Evolutionary conservation across 2,888 invertebrate species (phyloP).

Genomic region (Ariolimax columbianus): DNA sequence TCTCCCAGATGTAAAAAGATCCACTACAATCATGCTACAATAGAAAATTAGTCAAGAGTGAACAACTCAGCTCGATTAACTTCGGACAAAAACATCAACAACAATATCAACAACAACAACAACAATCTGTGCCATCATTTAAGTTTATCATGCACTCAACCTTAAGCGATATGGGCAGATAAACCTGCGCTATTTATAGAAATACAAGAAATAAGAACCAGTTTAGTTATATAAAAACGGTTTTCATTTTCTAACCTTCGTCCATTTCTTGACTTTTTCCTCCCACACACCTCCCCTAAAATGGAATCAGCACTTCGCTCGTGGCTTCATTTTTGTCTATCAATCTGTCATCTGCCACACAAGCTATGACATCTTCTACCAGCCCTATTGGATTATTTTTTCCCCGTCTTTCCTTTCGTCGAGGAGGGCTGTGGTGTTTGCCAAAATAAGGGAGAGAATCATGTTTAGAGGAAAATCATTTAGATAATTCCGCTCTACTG

Average conservation of each 20-base stretch:
- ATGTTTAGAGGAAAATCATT: neutral
- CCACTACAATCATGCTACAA: too few relatives aligned
- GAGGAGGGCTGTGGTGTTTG: neutral
- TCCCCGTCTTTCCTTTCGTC: neutral
- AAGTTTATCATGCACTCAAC: too few relatives aligned
- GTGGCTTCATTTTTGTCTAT: constrained; percentile 17
- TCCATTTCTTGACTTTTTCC: neutral
- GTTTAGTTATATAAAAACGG: neutral
- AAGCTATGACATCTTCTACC: neutral
- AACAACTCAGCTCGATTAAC: too few relatives aligned
- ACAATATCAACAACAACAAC: too few relatives aligned
- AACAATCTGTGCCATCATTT: too few relatives aligned
- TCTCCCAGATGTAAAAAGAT: too few relatives aligned
- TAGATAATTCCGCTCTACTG: neutral
- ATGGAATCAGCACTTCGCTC: neutral
- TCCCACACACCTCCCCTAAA: too few relatives aligned
- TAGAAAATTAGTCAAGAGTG: too few relatives aligned
- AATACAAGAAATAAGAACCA: neutral
- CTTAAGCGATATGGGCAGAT: neutral
- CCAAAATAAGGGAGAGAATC: neutral
- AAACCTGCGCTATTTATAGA: neutral
- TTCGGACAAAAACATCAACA: too few relatives aligned
- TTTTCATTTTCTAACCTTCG: neutral
- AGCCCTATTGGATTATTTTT: neutral
- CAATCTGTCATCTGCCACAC: neutral